Conservation (phyloP, 2,888 invertebrate genomes). For the Hyposoter didymator region DNA sequence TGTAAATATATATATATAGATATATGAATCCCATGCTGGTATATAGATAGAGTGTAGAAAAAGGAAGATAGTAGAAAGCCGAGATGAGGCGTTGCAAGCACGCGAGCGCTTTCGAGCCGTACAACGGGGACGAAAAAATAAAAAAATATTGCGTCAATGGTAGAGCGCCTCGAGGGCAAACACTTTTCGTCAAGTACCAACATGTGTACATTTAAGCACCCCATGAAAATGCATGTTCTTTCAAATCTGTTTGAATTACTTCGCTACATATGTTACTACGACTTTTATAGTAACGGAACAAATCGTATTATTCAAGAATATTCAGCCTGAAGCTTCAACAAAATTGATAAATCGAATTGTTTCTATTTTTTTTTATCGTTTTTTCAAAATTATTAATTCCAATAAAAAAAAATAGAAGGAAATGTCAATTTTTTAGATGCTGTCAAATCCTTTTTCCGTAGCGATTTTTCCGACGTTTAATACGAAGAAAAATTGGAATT, state of each 20-base stretch:
- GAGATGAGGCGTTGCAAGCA: slow-evolving; percentile 40
- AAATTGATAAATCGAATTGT: background rate
- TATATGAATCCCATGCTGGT: slow-evolving; percentile 25
- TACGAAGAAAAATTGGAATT: background rate
- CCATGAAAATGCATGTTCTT: slow-evolving; percentile 34
- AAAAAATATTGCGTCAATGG: slow-evolving; percentile 52
- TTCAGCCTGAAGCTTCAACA: background rate
- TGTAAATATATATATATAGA: slow-evolving; percentile 1
- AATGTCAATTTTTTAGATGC: background rate
- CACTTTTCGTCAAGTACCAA: slow-evolving; percentile 37
- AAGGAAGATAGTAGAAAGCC: slow-evolving; percentile 42
- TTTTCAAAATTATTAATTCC: background rate
- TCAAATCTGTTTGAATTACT: slow-evolving; percentile 21
- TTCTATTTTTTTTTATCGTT: background rate
- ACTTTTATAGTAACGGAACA: background rate
- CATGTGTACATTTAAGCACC: slow-evolving; percentile 31
- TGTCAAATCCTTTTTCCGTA: background rate
- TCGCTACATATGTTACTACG: background rate
- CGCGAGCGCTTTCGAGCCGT: slow-evolving; percentile 36
- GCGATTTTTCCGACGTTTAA: background rate
- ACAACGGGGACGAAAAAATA: slow-evolving; percentile 20
- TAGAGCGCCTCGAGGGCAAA: slow-evolving; percentile 42
- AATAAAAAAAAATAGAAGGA: background rate
- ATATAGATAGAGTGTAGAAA: slow-evolving; percentile 33
- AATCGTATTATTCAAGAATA: background rate